phyloP scores from a whole-genome alignment of 2,113 vertebrate genomes.

The Gambusia holbrooki region DNA sequence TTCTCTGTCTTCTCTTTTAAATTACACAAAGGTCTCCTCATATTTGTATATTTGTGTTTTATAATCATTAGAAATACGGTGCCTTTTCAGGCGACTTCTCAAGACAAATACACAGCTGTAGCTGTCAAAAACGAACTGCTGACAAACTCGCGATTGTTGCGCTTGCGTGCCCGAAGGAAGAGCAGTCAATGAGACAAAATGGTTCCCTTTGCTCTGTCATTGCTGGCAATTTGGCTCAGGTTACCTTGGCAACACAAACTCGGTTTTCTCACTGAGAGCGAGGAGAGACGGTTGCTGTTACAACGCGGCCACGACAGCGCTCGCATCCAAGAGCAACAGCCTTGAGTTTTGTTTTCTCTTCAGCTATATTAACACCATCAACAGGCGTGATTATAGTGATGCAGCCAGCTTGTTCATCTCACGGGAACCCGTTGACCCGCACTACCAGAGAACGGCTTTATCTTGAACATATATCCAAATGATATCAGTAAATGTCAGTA shows the following conservation, averaged over 20 bases:
- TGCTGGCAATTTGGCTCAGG: conserved; percentile 71
- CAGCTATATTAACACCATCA: conserved; percentile 25
- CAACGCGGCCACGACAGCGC: conserved; percentile 42
- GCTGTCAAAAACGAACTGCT: conserved; percentile 17
- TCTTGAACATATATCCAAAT: conserved; percentile 14
- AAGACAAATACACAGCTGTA: neutral
- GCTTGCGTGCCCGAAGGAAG: conserved; percentile 37
- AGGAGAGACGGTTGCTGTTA: conserved; percentile 61
- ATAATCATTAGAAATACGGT: too few relatives aligned
- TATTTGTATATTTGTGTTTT: neutral
- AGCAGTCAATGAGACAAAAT: conserved; percentile 77
- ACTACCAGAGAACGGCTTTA: neutral
- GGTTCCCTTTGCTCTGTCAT: conserved; percentile 75
- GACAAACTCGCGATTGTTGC: conserved; percentile 24
- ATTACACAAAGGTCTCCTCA: neutral
- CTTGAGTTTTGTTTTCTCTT: conserved; percentile 49
- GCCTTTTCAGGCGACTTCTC: too few relatives aligned
- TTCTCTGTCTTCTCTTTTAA: neutral
- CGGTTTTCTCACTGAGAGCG: conserved; percentile 71
- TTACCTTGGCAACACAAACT: conserved; percentile 82
- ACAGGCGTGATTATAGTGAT: conserved; percentile 29
- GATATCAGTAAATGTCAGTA: neutral
- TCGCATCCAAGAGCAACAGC: conserved; percentile 59
- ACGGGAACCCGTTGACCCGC: neutral
- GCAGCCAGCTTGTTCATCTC: conserved; percentile 15